Evolutionary conservation across 2,888 invertebrate genomes (phyloP).

Genomic region (Laothoe populi): DNA sequence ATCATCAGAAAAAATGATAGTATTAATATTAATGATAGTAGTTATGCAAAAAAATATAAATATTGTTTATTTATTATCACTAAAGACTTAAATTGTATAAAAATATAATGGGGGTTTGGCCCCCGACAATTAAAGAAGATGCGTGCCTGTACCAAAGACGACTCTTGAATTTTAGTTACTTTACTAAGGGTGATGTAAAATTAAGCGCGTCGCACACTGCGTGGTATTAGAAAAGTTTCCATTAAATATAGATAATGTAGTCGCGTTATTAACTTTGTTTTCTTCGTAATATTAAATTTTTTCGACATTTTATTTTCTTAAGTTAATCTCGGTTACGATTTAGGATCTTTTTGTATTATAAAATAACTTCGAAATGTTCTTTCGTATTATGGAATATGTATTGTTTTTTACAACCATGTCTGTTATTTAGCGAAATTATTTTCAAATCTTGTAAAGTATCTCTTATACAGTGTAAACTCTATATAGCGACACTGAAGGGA

Average conservation of each 20-base stretch:
- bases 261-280: conserved; percentile 33
- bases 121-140: neutral
- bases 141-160: conserved; percentile 19
- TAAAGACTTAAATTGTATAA: too few species aligned
- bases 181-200: conserved; percentile 39
- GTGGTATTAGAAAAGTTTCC: conserved; percentile 54
- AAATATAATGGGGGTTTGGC: neutral
- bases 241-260: conserved; percentile 53
- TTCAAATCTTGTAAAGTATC: too few species aligned
- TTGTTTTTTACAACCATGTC: too few species aligned
- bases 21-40: too few species aligned
- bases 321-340: neutral
- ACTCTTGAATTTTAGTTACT: conserved; percentile 48
- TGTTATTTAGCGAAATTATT: too few species aligned
- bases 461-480: too few species aligned
- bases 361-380: neutral
- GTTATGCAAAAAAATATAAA: too few species aligned
- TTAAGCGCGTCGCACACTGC: conserved; percentile 49
- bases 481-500: too few species aligned
- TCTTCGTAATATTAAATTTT: conserved; percentile 28
- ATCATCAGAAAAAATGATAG: too few species aligned
- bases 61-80: too few species aligned
- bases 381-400: neutral
- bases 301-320: conserved; percentile 2
- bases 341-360: neutral